A percentile compares a stretch with the other conserved stretches of the same genome.
Evolutionary conservation across 2,888 invertebrate genomes (phyloP).

Genomic region (Pristionchus exspectatus): DNA sequence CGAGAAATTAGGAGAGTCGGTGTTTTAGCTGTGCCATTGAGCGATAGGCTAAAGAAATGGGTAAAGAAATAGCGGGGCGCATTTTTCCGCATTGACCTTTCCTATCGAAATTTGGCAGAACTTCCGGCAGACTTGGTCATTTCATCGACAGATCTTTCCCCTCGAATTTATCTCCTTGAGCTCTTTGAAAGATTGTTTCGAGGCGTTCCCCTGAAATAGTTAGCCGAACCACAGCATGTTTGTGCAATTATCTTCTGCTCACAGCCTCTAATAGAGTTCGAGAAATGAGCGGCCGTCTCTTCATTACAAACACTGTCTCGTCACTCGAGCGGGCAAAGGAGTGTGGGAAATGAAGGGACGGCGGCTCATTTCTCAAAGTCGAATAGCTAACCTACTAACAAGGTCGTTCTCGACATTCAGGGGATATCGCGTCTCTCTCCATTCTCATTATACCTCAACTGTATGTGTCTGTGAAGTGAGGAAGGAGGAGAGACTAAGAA

Average conservation of each 20-base stretch:
- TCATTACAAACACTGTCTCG: no score
- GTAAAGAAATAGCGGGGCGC: background rate
- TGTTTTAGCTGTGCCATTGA: background rate
- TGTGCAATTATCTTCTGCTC: slow-evolving; percentile 4
- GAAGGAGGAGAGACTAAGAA: background rate
- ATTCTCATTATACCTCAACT: background rate
- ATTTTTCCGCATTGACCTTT: slow-evolving; percentile 41
- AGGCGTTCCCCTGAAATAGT: background rate
- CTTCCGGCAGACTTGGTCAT: background rate
- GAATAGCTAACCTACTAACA: slow-evolving; percentile 46
- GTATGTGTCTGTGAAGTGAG: background rate
- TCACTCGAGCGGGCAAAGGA: no score
- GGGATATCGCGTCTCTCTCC: background rate
- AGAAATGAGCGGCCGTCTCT: no score
- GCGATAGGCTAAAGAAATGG: background rate
- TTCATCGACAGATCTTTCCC: background rate
- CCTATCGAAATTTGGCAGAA: background rate
- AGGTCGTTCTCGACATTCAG: slow-evolving; percentile 1
- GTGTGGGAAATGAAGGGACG: no score
- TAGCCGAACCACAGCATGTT: background rate
- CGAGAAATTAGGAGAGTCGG: background rate
- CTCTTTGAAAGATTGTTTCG: background rate
- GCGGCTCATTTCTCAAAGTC: no score
- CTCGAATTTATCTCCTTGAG: background rate
- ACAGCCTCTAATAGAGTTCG: no score